Evolutionary conservation across 2,888 invertebrate species (phyloP).

Genomic region (Drosophila anomalata): DNA sequence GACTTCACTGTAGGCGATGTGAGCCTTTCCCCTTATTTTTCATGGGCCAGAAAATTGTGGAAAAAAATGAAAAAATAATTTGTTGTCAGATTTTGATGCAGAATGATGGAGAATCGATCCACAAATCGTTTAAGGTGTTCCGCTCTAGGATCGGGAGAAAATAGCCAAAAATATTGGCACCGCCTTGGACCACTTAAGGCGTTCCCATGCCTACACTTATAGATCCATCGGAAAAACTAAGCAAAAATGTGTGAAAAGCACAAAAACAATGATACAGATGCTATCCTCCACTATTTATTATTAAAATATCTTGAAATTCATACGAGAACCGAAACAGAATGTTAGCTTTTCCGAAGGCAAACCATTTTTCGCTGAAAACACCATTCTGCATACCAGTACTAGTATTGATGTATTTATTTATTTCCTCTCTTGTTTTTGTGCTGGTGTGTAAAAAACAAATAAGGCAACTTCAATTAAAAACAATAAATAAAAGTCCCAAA

Average conservation of each 20-base stretch:
- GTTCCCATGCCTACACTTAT: no score
- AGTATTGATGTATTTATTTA: background rate
- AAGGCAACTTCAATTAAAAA: conserved; percentile 41
- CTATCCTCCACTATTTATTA: background rate
- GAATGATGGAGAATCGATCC: no score
- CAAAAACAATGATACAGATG: no score
- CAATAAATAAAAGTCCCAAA: conserved; percentile 38
- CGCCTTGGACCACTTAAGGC: no score
- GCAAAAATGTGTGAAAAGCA: background rate
- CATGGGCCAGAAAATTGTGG: no score
- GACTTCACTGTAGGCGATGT: no score
- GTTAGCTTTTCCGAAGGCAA: conserved; percentile 10
- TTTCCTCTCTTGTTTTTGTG: conserved; percentile 1
- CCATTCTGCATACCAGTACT: background rate
- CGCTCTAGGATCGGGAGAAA: no score
- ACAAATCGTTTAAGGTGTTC: no score
- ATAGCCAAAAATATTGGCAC: no score
- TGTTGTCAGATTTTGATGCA: no score
- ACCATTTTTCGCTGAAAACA: conserved; percentile 1
- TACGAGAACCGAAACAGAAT: background rate
- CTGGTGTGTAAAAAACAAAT: conserved; percentile 33
- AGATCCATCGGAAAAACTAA: background rate
- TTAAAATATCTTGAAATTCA: background rate
- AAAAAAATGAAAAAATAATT: no score
- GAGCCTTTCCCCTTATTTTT: no score